Percentiles rank a stretch among this genome's conserved stretches.
Conservation (phyloP, 2,888 invertebrate genomes). For the Idaea dimidiata region DNA sequence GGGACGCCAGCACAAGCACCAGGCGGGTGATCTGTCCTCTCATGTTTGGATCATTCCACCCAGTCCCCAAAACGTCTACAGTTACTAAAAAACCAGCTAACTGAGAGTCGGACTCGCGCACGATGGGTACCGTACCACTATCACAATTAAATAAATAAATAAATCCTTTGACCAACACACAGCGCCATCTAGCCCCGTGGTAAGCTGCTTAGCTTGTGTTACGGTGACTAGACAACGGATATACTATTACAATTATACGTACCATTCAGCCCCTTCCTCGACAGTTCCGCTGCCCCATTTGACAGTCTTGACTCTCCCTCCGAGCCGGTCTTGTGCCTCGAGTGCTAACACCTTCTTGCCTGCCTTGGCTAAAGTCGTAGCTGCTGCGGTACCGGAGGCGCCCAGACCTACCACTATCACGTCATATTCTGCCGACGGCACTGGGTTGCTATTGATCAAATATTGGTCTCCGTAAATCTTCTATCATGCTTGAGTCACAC, state of each 20-base stretch:
- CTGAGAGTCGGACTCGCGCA: no score
- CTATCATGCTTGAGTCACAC: no score
- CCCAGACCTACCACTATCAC: conserved; percentile 63
- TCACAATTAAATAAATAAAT: no score
- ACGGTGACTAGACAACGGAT: not conserved
- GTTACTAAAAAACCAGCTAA: no score
- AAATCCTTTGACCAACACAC: no score
- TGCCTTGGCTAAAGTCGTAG: conserved; percentile 46
- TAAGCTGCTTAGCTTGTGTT: no score
- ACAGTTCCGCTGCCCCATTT: conserved; percentile 56
- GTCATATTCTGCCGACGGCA: conserved; percentile 46
- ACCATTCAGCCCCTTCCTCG: conserved; percentile 70
- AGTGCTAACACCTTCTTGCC: conserved; percentile 56
- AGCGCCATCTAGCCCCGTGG: no score
- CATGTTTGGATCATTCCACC: no score
- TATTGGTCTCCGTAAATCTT: not conserved
- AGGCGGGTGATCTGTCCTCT: no score
- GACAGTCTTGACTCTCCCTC: conserved; percentile 60
- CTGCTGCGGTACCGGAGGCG: conserved; percentile 54
- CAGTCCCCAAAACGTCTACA: no score
- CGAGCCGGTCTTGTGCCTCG: conserved; percentile 57
- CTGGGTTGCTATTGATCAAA: conserved; percentile 23
- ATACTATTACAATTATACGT: conserved; percentile 17
- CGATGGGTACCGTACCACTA: no score
- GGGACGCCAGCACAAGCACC: no score